Percentiles rank a stretch among this genome's conserved stretches.
Evolutionary conservation across 2,113 vertebrate species (phyloP).

Genomic region (Crotalus helleri): DNA sequence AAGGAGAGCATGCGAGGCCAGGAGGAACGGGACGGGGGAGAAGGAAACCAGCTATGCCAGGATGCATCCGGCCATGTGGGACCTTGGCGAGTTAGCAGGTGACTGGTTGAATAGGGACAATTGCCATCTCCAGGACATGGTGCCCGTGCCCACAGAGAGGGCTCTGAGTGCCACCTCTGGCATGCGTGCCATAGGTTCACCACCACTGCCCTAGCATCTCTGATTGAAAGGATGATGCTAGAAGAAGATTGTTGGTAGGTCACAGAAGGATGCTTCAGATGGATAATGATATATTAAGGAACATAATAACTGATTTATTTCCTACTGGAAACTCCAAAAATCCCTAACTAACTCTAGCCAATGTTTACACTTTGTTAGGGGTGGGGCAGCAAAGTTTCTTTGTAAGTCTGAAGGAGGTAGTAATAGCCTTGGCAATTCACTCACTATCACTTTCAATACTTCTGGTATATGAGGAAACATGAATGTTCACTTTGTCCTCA

Average conservation of each 20-base stretch:
- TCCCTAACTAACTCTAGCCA: neutral
- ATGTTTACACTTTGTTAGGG: slow-evolving; percentile 40
- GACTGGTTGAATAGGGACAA: no score
- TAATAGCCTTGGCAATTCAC: slow-evolving; percentile 13
- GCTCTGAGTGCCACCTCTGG: no score
- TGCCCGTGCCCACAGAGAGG: no score
- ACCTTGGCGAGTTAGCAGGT: no score
- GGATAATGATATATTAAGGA: no score
- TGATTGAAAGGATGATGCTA: neutral
- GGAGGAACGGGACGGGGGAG: no score
- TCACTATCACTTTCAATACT: slow-evolving; percentile 30
- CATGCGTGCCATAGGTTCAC: no score
- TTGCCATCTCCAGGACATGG: no score
- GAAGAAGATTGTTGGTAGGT: neutral
- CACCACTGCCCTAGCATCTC: neutral
- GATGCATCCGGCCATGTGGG: no score
- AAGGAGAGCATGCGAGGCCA: no score
- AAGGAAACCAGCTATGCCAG: no score
- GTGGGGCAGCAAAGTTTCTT: slow-evolving; percentile 52
- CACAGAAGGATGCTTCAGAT: neutral
- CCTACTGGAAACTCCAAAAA: neutral
- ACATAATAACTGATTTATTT: neutral
- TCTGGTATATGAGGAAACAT: slow-evolving; percentile 37
- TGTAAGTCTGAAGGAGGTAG: slow-evolving; percentile 1
- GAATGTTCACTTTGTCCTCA: slow-evolving; percentile 38